Percentiles rank a stretch among this genome's conserved stretches.
Evolutionary conservation across 2,888 invertebrate species (phyloP).

Genomic region (Cheiracanthium punctorium): DNA sequence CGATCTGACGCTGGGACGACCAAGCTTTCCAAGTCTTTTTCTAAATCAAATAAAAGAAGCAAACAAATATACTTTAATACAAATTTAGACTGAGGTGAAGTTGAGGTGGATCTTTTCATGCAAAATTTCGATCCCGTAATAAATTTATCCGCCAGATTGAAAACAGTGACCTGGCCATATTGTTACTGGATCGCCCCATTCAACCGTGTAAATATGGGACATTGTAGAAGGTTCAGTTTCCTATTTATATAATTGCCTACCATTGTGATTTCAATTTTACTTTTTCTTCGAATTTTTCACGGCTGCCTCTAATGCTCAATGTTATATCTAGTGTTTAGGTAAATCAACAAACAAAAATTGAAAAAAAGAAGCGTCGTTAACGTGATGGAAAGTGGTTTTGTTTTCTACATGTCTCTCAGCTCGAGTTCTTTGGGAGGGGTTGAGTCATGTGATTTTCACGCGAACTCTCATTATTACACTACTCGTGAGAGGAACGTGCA

Average conservation of each 20-base stretch:
- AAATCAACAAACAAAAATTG: not conserved
- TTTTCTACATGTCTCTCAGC: not conserved
- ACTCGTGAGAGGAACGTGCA: no score
- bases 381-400: not conserved
- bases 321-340: constrained; percentile 51
- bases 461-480: no score
- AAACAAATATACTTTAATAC: not conserved
- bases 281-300: constrained; percentile 32
- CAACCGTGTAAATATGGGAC: constrained; percentile 28
- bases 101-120: not conserved
- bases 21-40: not conserved
- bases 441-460: no score
- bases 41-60: not conserved
- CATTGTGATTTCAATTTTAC: constrained; percentile 20
- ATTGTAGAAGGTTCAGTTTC: constrained; percentile 42
- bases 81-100: not conserved
- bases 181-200: not conserved
- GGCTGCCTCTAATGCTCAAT: constrained; percentile 58
- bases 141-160: not conserved
- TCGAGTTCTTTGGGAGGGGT: not conserved
- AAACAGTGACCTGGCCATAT: not conserved
- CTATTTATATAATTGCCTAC: constrained; percentile 31
- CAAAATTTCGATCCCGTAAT: not conserved
- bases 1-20: not conserved
- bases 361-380: not conserved